Base-by-base conservation (phyloP, 1,140 invertebrate genomes). In the Drosophila bocki region DNA sequence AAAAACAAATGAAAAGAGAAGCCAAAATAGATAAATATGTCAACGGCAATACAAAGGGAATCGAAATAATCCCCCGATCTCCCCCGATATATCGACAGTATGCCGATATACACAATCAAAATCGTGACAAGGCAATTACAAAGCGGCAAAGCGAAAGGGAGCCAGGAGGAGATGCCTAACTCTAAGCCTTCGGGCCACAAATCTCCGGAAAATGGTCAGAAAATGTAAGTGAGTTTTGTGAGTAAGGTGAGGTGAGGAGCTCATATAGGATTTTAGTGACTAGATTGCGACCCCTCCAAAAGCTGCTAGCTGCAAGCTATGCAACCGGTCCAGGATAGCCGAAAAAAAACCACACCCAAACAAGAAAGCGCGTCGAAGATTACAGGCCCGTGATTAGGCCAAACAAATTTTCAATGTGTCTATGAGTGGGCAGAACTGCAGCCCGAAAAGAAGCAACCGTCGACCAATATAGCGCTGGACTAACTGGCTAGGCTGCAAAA, bases 391-490 rank as follows among this genome's bases (percentile, higher is more conserved):
- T 75, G 80, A 84, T 88, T 88, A 88, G 74, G 65, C 65, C 75
- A 71, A 71, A 69, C 65, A 78, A 57, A 70, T 63, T 57, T 59
- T 47, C 32, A 62, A 54, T 76, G 65, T 76, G 59, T 56, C 72
- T 78, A 62, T 68, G 80, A 80, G 80, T 88, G 84, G 84, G 84
- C 80, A 87, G 83, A 87, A 87, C 83, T 77, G 80, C 80, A 77
- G 84, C 72, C 76, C 67, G 45, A 78, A 74, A 69, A 87, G 83
- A 82, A 86, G 80, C 83, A 60, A 61, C 83, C 64, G 56, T 61
- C 78, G 78, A 81, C 83, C 80, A 87, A 87, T 75, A 90, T 88
- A 87, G 84, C 74, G 84, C 84, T 88, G 84, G 84, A 88, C 84
- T 78, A 62, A 71, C 71, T 74, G 78, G 70, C 78, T 72, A 54